Evolutionary conservation across 1,140 invertebrate species (phyloP).

Genomic region (Parasteatoda tepidariorum): DNA sequence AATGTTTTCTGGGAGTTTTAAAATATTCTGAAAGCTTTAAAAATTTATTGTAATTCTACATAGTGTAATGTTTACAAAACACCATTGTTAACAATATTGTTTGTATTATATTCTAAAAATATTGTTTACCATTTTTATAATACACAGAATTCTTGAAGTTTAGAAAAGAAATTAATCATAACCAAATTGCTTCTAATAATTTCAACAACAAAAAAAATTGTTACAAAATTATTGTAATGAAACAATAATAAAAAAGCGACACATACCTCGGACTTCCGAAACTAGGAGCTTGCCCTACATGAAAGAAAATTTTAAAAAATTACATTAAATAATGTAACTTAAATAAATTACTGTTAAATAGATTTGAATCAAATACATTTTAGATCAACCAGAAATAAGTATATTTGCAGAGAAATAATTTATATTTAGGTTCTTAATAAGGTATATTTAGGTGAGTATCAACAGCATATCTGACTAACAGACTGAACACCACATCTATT

Average conservation of each 20-base stretch:
- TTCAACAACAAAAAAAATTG: neutral
- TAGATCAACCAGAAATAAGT: neutral
- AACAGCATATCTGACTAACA: neutral
- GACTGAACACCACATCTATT: neutral
- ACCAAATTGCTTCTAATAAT: neutral
- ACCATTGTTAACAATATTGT: neutral
- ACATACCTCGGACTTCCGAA: constrained; percentile 16
- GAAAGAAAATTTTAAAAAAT: neutral
- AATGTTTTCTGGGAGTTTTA: too few species aligned
- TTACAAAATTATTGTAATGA: too few species aligned
- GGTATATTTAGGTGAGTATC: neutral
- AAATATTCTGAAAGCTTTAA: too few species aligned
- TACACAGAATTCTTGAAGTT: neutral
- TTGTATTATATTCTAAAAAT: neutral
- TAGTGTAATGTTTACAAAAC: too few species aligned
- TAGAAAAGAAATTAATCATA: neutral
- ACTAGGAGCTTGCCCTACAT: neutral
- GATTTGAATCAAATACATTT: neutral
- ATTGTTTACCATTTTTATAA: neutral
- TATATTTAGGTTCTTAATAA: neutral
- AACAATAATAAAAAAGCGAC: neutral
- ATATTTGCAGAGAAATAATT: neutral
- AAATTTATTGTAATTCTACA: too few species aligned
- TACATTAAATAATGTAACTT: neutral
- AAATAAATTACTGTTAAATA: neutral